A percentile compares a stretch with the other conserved stretches of the same genome.
These are phyloP conservation scores for Charaxes varanes DNA, from an alignment of 1,140 invertebrate genomes.

Conservation along the genomic window DNA sequence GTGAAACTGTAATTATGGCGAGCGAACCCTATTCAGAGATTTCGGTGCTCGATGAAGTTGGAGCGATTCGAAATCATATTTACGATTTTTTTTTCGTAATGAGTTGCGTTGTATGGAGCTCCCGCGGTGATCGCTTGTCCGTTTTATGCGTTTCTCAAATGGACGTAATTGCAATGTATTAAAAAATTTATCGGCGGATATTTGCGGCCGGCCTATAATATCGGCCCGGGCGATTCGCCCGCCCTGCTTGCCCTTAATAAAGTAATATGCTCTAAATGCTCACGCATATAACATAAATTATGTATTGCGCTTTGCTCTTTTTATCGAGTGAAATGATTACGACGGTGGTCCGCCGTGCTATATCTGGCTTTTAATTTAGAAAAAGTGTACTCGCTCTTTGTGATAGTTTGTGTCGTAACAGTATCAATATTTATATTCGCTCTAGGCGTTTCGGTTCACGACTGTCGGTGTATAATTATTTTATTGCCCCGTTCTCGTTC, in stretches of 20 bases:
- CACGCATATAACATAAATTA: slow-evolving; percentile 69
- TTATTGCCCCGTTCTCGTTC: slow-evolving; percentile 23
- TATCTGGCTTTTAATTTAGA: slow-evolving; percentile 65
- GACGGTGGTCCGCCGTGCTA: slow-evolving; percentile 54
- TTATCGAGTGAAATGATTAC: slow-evolving; percentile 63
- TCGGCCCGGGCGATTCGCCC: slow-evolving; percentile 44
- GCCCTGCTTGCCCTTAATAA: slow-evolving; percentile 63
- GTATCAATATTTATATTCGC: slow-evolving; percentile 50
- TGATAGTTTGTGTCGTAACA: slow-evolving; percentile 32
- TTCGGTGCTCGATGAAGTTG: slow-evolving; percentile 25
- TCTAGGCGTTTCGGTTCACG: slow-evolving; percentile 47
- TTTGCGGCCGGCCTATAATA: slow-evolving; percentile 40
- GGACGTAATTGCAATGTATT: slow-evolving; percentile 63
- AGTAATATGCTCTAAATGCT: slow-evolving; percentile 70
- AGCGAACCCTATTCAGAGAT: slow-evolving; percentile 36
- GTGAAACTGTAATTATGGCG: slow-evolving; percentile 44
- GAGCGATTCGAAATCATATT: slow-evolving; percentile 36
- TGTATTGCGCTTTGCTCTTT: slow-evolving; percentile 55
- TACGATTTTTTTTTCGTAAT: slow-evolving; percentile 43
- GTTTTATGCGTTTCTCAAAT: slow-evolving; percentile 59
- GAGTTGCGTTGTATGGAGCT: slow-evolving; percentile 35
- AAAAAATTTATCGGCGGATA: slow-evolving; percentile 55
- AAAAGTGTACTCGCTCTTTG: slow-evolving; percentile 47
- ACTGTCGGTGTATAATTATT: slow-evolving; percentile 33
- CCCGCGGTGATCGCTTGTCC: slow-evolving; percentile 36